phyloP scores from a whole-genome alignment of 2,888 invertebrate species.

The Pteria penguin region DNA sequence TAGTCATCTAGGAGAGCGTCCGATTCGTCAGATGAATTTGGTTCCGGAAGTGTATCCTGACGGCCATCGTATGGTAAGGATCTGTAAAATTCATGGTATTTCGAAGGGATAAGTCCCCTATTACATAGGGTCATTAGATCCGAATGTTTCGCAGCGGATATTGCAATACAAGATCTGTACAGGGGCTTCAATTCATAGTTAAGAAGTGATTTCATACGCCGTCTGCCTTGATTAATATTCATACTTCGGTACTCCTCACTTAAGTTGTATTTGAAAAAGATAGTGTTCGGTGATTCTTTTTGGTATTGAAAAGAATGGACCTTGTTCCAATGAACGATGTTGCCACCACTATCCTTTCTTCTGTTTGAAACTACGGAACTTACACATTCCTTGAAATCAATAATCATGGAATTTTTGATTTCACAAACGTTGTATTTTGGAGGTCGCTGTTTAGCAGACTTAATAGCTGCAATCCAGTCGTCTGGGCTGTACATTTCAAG shows the following conservation, averaged over 20 bases:
- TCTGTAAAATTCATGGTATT: no score
- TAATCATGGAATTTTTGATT: neutral
- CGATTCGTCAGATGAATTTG: no score
- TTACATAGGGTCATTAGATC: no score
- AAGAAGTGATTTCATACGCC: neutral
- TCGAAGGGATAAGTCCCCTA: neutral
- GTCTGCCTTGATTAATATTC: neutral
- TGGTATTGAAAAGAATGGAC: slow-evolving; percentile 18
- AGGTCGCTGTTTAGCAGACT: no score
- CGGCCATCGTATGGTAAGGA: no score
- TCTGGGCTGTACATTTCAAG: slow-evolving; percentile 20
- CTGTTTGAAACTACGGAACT: neutral
- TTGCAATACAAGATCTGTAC: neutral
- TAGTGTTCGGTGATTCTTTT: neutral
- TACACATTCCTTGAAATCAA: slow-evolving; percentile 10
- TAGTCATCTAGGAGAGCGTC: no score
- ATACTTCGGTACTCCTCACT: neutral
- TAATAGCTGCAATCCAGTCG: slow-evolving; percentile 24
- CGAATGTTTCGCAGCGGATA: no score
- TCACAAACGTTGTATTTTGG: neutral
- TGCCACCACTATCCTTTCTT: no score
- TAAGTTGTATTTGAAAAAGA: slow-evolving; percentile 24
- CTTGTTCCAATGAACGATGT: no score
- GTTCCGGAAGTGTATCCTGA: no score
- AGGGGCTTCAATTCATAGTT: neutral